Percentiles rank a stretch among this genome's conserved stretches.
These are phyloP conservation scores for Nomada ferruginata DNA, from an alignment of 2,888 invertebrate species.

Conservation along the genomic window DNA sequence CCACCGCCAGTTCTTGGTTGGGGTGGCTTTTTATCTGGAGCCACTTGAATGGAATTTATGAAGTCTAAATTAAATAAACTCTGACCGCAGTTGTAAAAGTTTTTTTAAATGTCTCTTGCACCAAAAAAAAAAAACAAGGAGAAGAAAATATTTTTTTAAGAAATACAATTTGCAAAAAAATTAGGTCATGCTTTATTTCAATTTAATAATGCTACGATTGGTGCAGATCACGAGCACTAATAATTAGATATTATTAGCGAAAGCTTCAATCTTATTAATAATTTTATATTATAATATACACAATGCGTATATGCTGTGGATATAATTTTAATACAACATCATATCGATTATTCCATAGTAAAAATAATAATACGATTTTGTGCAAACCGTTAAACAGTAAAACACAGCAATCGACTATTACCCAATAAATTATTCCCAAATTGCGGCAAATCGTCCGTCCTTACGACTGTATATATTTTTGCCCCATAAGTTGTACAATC, in stretches of 20 bases:
- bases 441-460: neutral
- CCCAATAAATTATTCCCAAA: neutral
- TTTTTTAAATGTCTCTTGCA: neutral
- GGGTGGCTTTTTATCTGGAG: conserved; percentile 85
- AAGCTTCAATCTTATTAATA: neutral
- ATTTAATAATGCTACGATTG: too few relatives aligned
- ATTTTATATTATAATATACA: neutral
- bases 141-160: neutral
- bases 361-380: conserved; percentile 26
- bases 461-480: neutral
- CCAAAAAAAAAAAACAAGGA: too few relatives aligned
- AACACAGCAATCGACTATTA: neutral
- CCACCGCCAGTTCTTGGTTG: conserved; percentile 77
- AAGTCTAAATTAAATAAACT: neutral
- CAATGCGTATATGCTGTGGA: neutral
- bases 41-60: conserved; percentile 24
- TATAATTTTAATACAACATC: conserved; percentile 24
- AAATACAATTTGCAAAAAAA: neutral
- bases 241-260: neutral
- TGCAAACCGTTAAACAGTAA: neutral
- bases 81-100: neutral
- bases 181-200: neutral
- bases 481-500: neutral
- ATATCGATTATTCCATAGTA: conserved; percentile 41
- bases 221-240: too few relatives aligned